Percentiles rank a stretch among this genome's conserved stretches.
Conservation (phyloP, 2,888 invertebrate species). For the Apotomis turbidana region DNA sequence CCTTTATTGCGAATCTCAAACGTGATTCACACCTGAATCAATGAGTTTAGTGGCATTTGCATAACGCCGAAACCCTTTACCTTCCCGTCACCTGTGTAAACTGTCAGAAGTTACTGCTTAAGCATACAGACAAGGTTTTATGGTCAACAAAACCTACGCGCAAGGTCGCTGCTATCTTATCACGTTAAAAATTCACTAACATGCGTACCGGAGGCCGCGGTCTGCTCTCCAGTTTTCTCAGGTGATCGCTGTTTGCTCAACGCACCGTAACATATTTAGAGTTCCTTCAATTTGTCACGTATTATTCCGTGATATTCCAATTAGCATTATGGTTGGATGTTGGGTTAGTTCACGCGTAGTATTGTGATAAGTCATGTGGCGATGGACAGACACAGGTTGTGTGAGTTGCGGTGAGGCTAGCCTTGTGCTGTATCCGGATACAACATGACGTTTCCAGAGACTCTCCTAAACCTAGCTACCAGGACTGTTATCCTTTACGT, state of each 20-base stretch:
- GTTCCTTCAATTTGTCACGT: conserved; percentile 27
- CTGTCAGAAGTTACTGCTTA: conserved; percentile 4
- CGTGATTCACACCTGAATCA: conserved; percentile 52
- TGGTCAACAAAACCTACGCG: conserved; percentile 40
- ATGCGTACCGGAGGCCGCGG: conserved; percentile 58
- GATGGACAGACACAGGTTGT: conserved; percentile 12
- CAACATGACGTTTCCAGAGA: conserved; percentile 62
- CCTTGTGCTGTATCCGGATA: conserved; percentile 58
- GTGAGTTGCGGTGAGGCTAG: conserved; percentile 54
- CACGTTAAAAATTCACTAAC: conserved; percentile 54
- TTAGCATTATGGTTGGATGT: conserved; percentile 50
- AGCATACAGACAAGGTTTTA: conserved; percentile 21
- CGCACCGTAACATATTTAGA: conserved; percentile 46
- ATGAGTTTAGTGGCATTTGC: conserved; percentile 43
- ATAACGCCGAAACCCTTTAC: conserved; percentile 43
- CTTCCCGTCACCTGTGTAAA: conserved; percentile 38
- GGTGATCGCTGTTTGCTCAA: conserved; percentile 60
- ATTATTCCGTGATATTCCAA: conserved; percentile 54
- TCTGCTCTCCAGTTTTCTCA: conserved; percentile 54
- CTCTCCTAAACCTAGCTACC: conserved; percentile 55
- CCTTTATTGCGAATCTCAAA: conserved; percentile 27
- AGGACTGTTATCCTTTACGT: conserved; percentile 56
- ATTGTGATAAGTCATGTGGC: conserved; percentile 35
- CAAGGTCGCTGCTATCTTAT: conserved; percentile 71
- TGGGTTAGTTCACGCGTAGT: conserved; percentile 33